Conservation (phyloP, 92 coral and sea anemone species). For the Nematostella vectensis region DNA sequence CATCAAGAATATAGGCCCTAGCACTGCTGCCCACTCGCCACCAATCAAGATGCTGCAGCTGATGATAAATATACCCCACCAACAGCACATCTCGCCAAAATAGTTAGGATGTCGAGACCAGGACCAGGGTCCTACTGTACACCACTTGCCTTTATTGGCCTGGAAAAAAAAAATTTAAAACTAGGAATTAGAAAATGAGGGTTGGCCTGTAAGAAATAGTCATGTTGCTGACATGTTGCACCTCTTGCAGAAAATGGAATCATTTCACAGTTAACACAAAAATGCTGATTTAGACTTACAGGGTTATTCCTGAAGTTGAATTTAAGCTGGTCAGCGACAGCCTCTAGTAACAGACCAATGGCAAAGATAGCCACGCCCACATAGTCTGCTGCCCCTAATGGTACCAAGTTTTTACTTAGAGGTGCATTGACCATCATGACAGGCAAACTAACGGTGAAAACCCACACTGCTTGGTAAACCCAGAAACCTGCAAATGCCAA, state of each 20-base stretch:
- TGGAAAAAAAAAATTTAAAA: background rate
- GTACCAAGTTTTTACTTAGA: slow-evolving; percentile 4
- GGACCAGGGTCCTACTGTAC: slow-evolving; percentile 30
- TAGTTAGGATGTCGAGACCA: slow-evolving; percentile 42
- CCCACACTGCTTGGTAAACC: slow-evolving; percentile 32
- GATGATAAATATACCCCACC: slow-evolving; percentile 34
- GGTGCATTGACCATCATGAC: slow-evolving; percentile 41
- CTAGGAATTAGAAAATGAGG: too few relatives aligned
- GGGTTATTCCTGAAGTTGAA: slow-evolving; percentile 29
- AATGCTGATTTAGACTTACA: slow-evolving; percentile 22
- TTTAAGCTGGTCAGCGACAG: slow-evolving; percentile 27
- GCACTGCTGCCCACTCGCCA: slow-evolving; percentile 28
- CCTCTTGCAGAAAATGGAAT: background rate
- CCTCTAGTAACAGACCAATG: slow-evolving; percentile 28
- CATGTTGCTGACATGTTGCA: too few relatives aligned
- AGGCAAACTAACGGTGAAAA: slow-evolving; percentile 31
- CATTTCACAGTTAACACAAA: too few relatives aligned
- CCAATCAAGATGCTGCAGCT: slow-evolving; percentile 24
- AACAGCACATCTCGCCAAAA: slow-evolving; percentile 32
- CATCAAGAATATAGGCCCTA: slow-evolving; percentile 29
- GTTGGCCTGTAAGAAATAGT: too few relatives aligned
- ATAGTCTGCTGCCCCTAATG: slow-evolving; percentile 19
- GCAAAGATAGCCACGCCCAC: slow-evolving; percentile 33
- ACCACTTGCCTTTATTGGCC: slow-evolving; percentile 34
- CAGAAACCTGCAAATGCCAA: slow-evolving; percentile 38